phyloP scores from a whole-genome alignment of 2,113 vertebrate genomes.

The Pantherophis guttatus region DNA sequence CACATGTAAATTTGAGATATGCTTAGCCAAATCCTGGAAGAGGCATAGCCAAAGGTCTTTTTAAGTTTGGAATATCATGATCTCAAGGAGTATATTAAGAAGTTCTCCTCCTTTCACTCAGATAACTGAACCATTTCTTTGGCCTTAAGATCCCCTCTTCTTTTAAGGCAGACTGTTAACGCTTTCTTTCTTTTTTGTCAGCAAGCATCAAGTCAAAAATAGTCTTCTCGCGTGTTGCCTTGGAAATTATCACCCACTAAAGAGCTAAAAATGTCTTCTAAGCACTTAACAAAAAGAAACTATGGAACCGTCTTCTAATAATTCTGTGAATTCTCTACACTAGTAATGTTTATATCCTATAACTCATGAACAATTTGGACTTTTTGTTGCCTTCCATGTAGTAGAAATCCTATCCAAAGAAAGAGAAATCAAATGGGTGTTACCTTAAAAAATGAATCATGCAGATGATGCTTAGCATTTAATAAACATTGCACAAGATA shows the following conservation, averaged over 20 bases:
- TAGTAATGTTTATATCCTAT: conserved; percentile 4
- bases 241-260: conserved; percentile 59
- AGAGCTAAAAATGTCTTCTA: conserved; percentile 50
- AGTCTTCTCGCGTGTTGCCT: conserved; percentile 52
- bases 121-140: conserved; percentile 50
- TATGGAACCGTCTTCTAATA: conserved; percentile 22
- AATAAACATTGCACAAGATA: conserved; percentile 18
- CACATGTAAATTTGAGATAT: not conserved
- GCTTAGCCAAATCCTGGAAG: conserved; percentile 1
- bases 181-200: conserved; percentile 42
- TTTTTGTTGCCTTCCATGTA: not conserved
- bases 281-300: not conserved
- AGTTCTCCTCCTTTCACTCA: conserved; percentile 35
- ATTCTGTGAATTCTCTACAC: conserved; percentile 16
- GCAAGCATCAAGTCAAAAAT: conserved; percentile 46
- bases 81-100: conserved; percentile 50
- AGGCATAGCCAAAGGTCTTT: conserved; percentile 24
- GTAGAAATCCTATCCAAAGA: conserved; percentile 7
- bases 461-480: conserved; percentile 10
- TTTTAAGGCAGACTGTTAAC: conserved; percentile 37
- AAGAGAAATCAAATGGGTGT: conserved; percentile 41
- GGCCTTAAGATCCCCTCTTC: conserved; percentile 18
- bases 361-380: not conserved
- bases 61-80: conserved; percentile 31
- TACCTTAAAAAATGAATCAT: conserved; percentile 1